phyloP scores from a whole-genome alignment of 1,140 invertebrate genomes.

The Diplogasteroides magnus region DNA sequence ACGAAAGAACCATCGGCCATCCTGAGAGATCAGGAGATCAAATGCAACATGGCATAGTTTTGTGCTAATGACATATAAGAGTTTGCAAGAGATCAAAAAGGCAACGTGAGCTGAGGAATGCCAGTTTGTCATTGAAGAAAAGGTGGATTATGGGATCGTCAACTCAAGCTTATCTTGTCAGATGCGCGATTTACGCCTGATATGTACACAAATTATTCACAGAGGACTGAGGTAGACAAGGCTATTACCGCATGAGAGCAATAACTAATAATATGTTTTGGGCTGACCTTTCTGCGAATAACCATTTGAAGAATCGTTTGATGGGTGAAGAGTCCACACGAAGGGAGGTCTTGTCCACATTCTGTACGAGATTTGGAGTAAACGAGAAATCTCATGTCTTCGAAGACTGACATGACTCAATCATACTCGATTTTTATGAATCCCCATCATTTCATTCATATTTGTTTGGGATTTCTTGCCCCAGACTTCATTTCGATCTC shows the following conservation, averaged over 20 bases:
- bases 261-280: too few relatives aligned
- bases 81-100: too few relatives aligned
- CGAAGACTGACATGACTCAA: background rate
- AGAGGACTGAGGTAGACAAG: too few relatives aligned
- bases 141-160: too few relatives aligned
- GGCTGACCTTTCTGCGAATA: background rate
- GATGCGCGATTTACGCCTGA: too few relatives aligned
- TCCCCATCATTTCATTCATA: background rate
- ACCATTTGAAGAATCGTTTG: background rate
- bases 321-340: background rate
- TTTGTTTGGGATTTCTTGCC: background rate
- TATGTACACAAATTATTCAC: too few relatives aligned
- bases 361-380: too few relatives aligned
- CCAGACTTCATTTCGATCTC: background rate
- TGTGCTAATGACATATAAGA: background rate
- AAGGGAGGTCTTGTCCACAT: background rate
- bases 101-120: too few relatives aligned
- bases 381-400: background rate
- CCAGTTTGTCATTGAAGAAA: too few relatives aligned
- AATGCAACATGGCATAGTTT: conserved; percentile 2
- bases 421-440: background rate
- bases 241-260: too few relatives aligned
- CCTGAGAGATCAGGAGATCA: background rate
- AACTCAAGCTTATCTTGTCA: too few relatives aligned
- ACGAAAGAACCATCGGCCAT: conserved; percentile 26